phyloP scores from a whole-genome alignment of 2,797 vertebrate species.

The Alosa sapidissima region DNA sequence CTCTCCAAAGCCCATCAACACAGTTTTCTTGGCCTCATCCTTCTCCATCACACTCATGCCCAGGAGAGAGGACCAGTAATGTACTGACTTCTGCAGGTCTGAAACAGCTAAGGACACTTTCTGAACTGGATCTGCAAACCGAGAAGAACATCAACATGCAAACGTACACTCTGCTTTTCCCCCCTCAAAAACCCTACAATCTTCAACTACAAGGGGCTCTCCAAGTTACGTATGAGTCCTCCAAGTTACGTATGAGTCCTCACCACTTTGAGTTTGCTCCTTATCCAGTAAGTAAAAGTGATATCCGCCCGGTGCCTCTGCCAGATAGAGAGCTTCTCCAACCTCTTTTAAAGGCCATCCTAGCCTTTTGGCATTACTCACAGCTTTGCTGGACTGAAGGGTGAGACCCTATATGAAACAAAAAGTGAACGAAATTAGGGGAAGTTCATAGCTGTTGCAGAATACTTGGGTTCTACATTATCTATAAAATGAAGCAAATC shows the following conservation, averaged over 20 bases:
- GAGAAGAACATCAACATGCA: not conserved
- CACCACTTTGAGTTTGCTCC: constrained; percentile 78
- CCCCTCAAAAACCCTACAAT: not conserved
- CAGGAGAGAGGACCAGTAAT: constrained; percentile 86
- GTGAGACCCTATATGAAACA: constrained; percentile 84
- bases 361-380: constrained; percentile 83
- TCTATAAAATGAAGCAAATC: not conserved
- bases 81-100: constrained; percentile 80
- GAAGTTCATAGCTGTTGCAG: not conserved
- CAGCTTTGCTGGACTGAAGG: constrained; percentile 85
- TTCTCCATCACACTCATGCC: constrained; percentile 88
- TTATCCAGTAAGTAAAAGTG: constrained; percentile 87
- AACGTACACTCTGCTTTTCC: not conserved
- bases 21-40: constrained; percentile 80
- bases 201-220: not conserved
- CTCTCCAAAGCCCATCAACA: constrained; percentile 85
- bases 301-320: constrained; percentile 91
- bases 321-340: constrained; percentile 77
- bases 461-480: not conserved
- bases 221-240: not conserved
- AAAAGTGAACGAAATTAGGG: not conserved
- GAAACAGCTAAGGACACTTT: constrained; percentile 92
- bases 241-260: constrained; percentile 11
- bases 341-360: constrained; percentile 87
- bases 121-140: constrained; percentile 83